These are phyloP conservation scores for Neopelma chrysocephalum DNA, from an alignment of 2,797 vertebrate species.

Conservation along the genomic window DNA sequence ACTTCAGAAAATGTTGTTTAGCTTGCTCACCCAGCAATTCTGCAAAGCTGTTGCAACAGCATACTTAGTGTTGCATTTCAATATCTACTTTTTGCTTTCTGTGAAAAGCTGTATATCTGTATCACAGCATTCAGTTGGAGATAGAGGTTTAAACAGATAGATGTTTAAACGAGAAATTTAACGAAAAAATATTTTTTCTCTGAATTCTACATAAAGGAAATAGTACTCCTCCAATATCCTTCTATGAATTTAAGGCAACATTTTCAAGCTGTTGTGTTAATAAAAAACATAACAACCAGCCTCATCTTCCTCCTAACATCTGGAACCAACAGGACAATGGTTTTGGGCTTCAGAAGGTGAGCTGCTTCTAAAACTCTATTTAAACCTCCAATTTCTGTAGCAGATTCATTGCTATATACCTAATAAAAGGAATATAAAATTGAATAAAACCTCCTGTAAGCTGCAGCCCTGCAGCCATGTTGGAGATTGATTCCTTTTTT, in stretches of 20 bases:
- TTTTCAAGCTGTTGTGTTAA: not conserved
- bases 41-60: not conserved
- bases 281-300: not conserved
- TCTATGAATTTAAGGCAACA: not conserved
- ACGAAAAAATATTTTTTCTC: not conserved
- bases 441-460: not conserved
- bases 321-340: not conserved
- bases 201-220: not conserved
- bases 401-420: not conserved
- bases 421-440: not conserved
- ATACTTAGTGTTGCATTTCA: not conserved
- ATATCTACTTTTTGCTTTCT: not conserved
- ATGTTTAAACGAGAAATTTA: not conserved
- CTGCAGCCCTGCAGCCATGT: not conserved
- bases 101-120: not conserved
- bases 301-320: not conserved
- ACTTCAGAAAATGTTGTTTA: not conserved
- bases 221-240: not conserved
- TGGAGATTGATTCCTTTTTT: not conserved
- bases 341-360: not conserved
- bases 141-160: not conserved
- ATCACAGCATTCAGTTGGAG: not conserved
- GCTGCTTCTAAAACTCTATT: not conserved
- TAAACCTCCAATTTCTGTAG: fast-evolving
- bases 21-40: not conserved